Evolutionary conservation across 2,797 vertebrate species (phyloP).

Genomic region (Anableps anableps): DNA sequence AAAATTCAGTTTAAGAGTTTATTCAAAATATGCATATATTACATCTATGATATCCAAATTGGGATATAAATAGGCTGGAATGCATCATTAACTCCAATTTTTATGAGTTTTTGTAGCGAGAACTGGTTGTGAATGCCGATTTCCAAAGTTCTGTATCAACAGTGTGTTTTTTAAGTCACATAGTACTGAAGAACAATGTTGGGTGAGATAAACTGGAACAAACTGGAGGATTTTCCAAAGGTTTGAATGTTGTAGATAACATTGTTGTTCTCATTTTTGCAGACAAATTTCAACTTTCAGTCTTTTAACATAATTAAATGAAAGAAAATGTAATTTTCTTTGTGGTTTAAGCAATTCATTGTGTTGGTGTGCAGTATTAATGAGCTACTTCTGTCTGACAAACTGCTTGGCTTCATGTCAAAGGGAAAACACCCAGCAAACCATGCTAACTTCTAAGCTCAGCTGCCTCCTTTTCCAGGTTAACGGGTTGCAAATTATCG

Average conservation of each 20-base stretch:
- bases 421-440: neutral
- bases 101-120: neutral
- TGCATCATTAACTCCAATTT: no score
- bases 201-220: neutral
- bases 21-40: no score
- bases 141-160: neutral
- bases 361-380: no score
- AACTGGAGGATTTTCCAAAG: neutral
- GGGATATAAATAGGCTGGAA: no score
- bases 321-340: neutral
- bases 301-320: neutral
- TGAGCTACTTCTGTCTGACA: no score
- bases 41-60: no score
- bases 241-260: neutral
- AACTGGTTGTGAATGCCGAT: neutral
- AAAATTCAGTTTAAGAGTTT: no score
- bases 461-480: neutral
- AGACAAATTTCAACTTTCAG: neutral
- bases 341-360: neutral
- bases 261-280: neutral
- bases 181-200: neutral
- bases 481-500: neutral
- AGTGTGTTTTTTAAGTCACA: neutral
- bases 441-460: neutral
- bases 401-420: neutral